Evolutionary conservation across 2,888 invertebrate genomes (phyloP).

Genomic region (Orthosia incerta): DNA sequence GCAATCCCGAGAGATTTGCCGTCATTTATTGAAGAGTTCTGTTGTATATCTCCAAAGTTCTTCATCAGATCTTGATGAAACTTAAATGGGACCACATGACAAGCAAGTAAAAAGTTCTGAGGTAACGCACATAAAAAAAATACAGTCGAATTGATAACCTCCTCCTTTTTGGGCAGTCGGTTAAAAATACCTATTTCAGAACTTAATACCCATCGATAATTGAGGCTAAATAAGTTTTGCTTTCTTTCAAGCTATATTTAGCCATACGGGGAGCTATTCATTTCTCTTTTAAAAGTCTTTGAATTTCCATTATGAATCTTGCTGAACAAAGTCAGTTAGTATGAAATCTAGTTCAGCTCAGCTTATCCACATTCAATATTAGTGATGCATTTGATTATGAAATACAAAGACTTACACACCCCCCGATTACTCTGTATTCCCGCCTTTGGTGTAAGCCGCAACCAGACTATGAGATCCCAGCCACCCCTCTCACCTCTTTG

Average conservation of each 20-base stretch:
- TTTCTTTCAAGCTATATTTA: background rate
- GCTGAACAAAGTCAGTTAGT: background rate
- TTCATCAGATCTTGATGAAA: no score
- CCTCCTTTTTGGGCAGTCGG: no score
- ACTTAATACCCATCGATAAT: slow-evolving; percentile 4
- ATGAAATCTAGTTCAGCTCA: slow-evolving; percentile 7
- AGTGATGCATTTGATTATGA: slow-evolving; percentile 78
- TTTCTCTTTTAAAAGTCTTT: slow-evolving; percentile 4
- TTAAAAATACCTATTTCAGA: background rate
- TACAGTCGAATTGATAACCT: no score
- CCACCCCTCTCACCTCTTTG: slow-evolving; percentile 71
- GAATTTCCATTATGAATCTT: background rate
- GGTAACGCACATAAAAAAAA: no score
- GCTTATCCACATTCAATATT: slow-evolving; percentile 71
- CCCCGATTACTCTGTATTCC: slow-evolving; percentile 72
- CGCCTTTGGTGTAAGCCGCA: slow-evolving; percentile 72
- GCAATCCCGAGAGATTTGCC: no score
- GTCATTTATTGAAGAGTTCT: no score
- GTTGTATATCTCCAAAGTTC: no score
- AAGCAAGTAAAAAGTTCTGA: no score
- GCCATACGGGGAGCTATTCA: background rate
- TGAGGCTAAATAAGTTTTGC: background rate
- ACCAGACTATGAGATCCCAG: slow-evolving; percentile 71
- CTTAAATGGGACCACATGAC: no score
- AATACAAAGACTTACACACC: slow-evolving; percentile 78